Base-by-base conservation (phyloP, 2,113 vertebrate species). In the Poeciliopsis occidentalis region DNA sequence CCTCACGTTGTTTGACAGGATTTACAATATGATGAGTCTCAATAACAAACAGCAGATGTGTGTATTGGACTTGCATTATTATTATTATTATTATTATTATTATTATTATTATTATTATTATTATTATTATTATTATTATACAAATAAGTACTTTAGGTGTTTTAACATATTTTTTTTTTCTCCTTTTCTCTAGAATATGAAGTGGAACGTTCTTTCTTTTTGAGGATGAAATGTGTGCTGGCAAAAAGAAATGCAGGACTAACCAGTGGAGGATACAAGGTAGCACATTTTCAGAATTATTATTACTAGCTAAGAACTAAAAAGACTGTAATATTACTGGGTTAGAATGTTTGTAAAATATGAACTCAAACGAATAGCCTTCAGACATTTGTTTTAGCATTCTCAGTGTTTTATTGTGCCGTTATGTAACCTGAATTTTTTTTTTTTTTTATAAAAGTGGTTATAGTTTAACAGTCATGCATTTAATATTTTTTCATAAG, bases 201-300 rank as follows among this genome's bases (percentile, higher is more conserved):
- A 92, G 93, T 97, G 69, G 98, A 99, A 87, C 95, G 98, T 22
- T 99, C 98, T 27, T 99, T 99, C 69, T 99, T 99, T 89, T 78
- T 99, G 88, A 93, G 98, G 82, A 99, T 99, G 98, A 99, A 99
- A 80, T 99, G 98, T 66, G 98, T 99, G 67, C 87, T 99, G 85
- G 98, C 98, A 22, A 99, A 99, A 94, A 93, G 98, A 88, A 99
- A 99, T 15, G 98, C 98, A 8, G 98, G 98, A 4, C 95, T 99
- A 79, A 99, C 98, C 75, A 98, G 98, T 12, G 98, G 98, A 3
- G 98, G 98, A 75, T 99, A 99, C 83, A 99, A 99, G 97, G 98
- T 99, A 70, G 0, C 2, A 19, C 17, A 0, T 44, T 64, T 68
- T 60, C 22, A 29, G 26, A 19, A 1, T 30, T 41, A 30, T 41